Conservation (phyloP, 1,140 invertebrate genomes). For the Drosophila nannoptera region DNA sequence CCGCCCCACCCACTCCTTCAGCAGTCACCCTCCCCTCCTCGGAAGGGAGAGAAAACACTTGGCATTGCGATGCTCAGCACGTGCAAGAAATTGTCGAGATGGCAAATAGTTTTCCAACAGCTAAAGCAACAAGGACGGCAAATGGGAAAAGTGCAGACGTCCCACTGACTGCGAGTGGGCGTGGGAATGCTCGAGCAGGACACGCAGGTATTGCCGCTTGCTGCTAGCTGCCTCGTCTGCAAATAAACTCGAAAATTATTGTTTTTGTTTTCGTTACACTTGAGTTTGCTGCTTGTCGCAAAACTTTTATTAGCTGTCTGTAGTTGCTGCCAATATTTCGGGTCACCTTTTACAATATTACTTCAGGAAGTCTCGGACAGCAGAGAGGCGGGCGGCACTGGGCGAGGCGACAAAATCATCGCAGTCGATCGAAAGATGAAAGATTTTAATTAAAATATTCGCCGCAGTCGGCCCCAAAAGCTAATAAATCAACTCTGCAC, state of each 20-base stretch:
- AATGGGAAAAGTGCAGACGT: slow-evolving; percentile 74
- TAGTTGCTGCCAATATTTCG: slow-evolving; percentile 65
- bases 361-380: slow-evolving; percentile 49
- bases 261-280: slow-evolving; percentile 77
- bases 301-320: slow-evolving; percentile 78
- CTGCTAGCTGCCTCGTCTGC: slow-evolving; percentile 16
- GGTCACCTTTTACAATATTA: slow-evolving; percentile 63
- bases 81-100: slow-evolving; percentile 76
- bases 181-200: background rate
- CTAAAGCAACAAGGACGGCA: slow-evolving; percentile 49
- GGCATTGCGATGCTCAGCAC: slow-evolving; percentile 66
- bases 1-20: background rate
- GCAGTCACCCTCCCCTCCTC: background rate
- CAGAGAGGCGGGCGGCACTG: background rate
- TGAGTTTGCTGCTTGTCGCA: slow-evolving; percentile 65
- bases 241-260: slow-evolving; percentile 72
- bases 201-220: slow-evolving; percentile 1
- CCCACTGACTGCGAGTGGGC: slow-evolving; percentile 53
- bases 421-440: slow-evolving; percentile 41
- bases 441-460: slow-evolving; percentile 76
- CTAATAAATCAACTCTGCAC: slow-evolving; percentile 66
- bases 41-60: slow-evolving; percentile 44
- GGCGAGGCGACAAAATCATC: background rate
- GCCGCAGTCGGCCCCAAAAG: slow-evolving; percentile 21
- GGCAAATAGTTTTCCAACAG: slow-evolving; percentile 74